phyloP scores from a whole-genome alignment of 2,888 invertebrate species.

The Trilocha varians region DNA sequence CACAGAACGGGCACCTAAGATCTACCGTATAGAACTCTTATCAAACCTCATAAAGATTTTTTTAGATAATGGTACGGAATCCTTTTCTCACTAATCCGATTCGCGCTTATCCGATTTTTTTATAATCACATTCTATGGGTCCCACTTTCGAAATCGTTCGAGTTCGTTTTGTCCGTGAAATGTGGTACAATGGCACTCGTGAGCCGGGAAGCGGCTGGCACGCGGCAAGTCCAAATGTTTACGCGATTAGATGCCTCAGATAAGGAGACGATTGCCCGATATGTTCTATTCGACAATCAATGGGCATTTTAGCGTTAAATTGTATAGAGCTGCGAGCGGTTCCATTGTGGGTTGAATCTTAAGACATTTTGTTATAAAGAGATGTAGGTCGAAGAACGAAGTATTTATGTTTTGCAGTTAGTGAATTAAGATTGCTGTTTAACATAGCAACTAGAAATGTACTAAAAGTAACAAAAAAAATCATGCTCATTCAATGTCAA shows the following conservation, averaged over 20 bases:
- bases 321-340: constrained; percentile 7
- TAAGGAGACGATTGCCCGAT: constrained; percentile 38
- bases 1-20: too few relatives aligned
- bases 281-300: constrained; percentile 26
- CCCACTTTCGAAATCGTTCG: constrained; percentile 35
- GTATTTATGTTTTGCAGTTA: too few relatives aligned
- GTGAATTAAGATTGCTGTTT: too few relatives aligned
- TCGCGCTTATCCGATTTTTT: constrained; percentile 28
- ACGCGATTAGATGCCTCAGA: constrained; percentile 44
- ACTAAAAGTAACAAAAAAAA: too few relatives aligned
- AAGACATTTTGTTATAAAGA: neutral
- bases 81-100: too few relatives aligned
- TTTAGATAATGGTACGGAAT: too few relatives aligned
- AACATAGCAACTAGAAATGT: too few relatives aligned
- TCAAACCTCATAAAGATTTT: too few relatives aligned
- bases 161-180: constrained; percentile 45
- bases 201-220: constrained; percentile 24
- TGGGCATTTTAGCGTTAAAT: constrained; percentile 19
- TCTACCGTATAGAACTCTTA: too few relatives aligned
- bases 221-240: constrained; percentile 55
- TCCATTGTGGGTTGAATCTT: neutral
- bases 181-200: constrained; percentile 51
- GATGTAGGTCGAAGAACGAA: too few relatives aligned
- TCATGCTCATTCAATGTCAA: too few relatives aligned
- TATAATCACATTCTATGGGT: constrained; percentile 39